Conservation (phyloP, 2,888 invertebrate species). For the Endotricha flammealis region DNA sequence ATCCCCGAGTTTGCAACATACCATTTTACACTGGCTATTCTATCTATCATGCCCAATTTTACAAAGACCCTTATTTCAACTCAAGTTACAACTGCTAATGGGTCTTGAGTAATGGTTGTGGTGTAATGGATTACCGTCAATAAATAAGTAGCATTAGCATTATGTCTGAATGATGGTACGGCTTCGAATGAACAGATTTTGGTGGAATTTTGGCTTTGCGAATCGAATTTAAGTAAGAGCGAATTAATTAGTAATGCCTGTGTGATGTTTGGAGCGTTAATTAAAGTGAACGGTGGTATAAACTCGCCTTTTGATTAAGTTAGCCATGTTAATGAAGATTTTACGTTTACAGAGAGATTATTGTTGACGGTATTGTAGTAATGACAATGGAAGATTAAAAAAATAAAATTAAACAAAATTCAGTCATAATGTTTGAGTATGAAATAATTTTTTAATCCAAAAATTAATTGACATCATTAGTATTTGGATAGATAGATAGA, state of each 20-base stretch:
- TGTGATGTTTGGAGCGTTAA: slow-evolving; percentile 29
- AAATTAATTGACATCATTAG: too few species aligned
- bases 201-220: slow-evolving; percentile 45
- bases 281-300: too few species aligned
- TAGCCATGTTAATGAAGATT: too few species aligned
- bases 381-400: too few species aligned
- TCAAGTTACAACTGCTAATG: slow-evolving; percentile 3
- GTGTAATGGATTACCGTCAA: slow-evolving; percentile 61
- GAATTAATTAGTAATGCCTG: slow-evolving; percentile 47
- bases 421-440: too few species aligned
- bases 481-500: too few species aligned
- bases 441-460: too few species aligned
- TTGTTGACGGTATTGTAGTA: too few species aligned
- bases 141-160: slow-evolving; percentile 63
- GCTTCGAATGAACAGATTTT: slow-evolving; percentile 57
- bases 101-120: slow-evolving; percentile 29
- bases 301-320: too few species aligned
- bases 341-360: too few species aligned
- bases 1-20: slow-evolving; percentile 24
- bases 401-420: too few species aligned
- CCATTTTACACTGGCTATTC: slow-evolving; percentile 29
- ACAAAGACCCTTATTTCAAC: slow-evolving; percentile 15
- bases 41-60: slow-evolving; percentile 20
- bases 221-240: slow-evolving; percentile 33
- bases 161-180: slow-evolving; percentile 45